phyloP scores from a whole-genome alignment of 2,113 vertebrate genomes.

The Proterorhinus semilunaris region DNA sequence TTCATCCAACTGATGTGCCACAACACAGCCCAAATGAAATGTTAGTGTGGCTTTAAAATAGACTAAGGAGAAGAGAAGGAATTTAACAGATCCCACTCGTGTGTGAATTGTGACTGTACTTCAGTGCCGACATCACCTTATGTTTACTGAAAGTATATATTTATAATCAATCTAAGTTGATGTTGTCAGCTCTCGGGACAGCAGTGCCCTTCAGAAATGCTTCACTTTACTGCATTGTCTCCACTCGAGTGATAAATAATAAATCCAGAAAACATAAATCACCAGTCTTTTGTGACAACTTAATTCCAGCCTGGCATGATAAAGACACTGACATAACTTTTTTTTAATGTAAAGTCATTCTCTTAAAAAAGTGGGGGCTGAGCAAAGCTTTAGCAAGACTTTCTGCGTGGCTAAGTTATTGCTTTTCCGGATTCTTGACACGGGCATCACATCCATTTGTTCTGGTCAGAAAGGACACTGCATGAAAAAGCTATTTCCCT shows the following conservation, averaged over 20 bases:
- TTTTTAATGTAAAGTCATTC: constrained; percentile 10
- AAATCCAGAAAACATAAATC: constrained; percentile 6
- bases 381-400: constrained; percentile 1
- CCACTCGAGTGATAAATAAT: constrained; percentile 9
- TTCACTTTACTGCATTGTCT: constrained; percentile 4
- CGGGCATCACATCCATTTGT: constrained; percentile 5
- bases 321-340: constrained; percentile 3
- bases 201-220: constrained; percentile 8
- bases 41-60: too few relatives aligned
- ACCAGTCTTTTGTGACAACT: constrained; percentile 5
- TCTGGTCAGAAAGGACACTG: constrained; percentile 13
- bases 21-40: too few relatives aligned
- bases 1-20: too few relatives aligned
- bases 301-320: constrained; percentile 6
- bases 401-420: constrained; percentile 5
- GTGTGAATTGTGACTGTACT: background rate
- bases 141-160: constrained; percentile 11
- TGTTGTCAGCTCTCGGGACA: constrained; percentile 8
- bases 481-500: constrained; percentile 6
- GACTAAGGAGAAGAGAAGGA: too few relatives aligned
- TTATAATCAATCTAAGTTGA: background rate
- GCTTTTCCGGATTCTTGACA: constrained; percentile 4
- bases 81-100: background rate
- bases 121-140: constrained; percentile 2
- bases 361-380: background rate